A percentile compares a stretch with the other conserved stretches of the same genome.
Conservation (phyloP, 1,140 invertebrate species). For the Diorhabda sublineata region DNA sequence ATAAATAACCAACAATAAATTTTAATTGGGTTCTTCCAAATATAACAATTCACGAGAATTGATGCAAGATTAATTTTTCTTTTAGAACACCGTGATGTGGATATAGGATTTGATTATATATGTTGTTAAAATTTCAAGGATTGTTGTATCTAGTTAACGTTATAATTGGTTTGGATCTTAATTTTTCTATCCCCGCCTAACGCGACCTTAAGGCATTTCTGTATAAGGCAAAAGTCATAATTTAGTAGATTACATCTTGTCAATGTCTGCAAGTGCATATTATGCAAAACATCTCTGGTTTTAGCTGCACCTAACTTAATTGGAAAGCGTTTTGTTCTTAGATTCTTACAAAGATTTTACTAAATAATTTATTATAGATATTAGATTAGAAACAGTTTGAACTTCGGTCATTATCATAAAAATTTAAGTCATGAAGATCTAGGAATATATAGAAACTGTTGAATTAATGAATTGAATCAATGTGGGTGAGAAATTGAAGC, state of each 20-base stretch:
- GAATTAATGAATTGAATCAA: too few species aligned
- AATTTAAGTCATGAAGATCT: too few species aligned
- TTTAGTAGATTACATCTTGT: conserved; percentile 13
- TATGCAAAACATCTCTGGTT: conserved; percentile 12
- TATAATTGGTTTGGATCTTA: conserved; percentile 12
- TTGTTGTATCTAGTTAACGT: conserved; percentile 6
- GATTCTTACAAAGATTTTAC: background rate
- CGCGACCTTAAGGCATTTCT: conserved; percentile 6
- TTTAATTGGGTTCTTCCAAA: too few species aligned
- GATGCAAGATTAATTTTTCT: too few species aligned
- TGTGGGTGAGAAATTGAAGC: too few species aligned
- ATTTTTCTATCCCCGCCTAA: conserved; percentile 1
- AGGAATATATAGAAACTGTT: too few species aligned
- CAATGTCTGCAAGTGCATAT: conserved; percentile 13
- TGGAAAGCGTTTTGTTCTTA: background rate
- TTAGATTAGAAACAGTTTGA: background rate
- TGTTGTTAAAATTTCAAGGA: conserved; percentile 1
- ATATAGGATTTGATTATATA: conserved; percentile 1
- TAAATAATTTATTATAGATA: background rate
- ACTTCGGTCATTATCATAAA: too few species aligned
- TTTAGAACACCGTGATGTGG: background rate
- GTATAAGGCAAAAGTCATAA: conserved; percentile 7
- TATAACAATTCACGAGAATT: too few species aligned
- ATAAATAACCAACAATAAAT: too few species aligned
- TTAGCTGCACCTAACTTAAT: conserved; percentile 9